phyloP scores from a whole-genome alignment of 2,113 vertebrate genomes.

The Jaculus jaculus region DNA sequence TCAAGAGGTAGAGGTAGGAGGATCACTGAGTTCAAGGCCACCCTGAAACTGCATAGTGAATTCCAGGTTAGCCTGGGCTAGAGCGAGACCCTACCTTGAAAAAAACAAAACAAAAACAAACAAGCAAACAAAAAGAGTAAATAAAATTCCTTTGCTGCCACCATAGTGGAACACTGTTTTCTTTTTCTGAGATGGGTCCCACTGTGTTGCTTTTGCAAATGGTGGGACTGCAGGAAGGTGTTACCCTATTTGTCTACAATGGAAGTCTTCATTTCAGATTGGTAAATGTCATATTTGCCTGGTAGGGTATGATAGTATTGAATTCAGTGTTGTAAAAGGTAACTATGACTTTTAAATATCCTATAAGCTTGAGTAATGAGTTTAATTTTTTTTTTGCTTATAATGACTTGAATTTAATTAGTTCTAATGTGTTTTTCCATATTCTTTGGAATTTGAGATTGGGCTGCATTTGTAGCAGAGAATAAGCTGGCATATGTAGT shows the following conservation, averaged over 20 bases:
- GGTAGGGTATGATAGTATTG: background rate
- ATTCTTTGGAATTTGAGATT: conserved; percentile 26
- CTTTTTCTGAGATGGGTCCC: background rate
- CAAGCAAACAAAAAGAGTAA: background rate
- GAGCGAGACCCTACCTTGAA: too few species aligned
- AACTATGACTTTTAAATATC: background rate
- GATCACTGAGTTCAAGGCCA: too few species aligned
- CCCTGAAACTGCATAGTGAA: too few species aligned
- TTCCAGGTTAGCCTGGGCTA: too few species aligned
- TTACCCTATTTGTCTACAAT: background rate
- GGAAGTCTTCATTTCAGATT: conserved; percentile 29
- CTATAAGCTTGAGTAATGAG: background rate
- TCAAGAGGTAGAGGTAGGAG: too few species aligned
- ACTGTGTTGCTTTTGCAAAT: background rate
- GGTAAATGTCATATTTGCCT: conserved; percentile 13
- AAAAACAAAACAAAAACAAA: too few species aligned
- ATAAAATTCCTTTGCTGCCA: background rate
- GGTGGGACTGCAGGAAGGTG: background rate
- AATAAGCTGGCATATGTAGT: background rate
- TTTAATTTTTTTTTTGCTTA: conserved; percentile 45
- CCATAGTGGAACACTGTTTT: background rate
- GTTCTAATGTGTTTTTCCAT: conserved; percentile 41
- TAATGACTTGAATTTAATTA: conserved; percentile 43
- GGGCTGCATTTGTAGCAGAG: background rate
- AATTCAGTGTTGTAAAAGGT: background rate